These are phyloP conservation scores for Pyrochroa serraticornis DNA, from an alignment of 2,888 invertebrate genomes.

Conservation along the genomic window DNA sequence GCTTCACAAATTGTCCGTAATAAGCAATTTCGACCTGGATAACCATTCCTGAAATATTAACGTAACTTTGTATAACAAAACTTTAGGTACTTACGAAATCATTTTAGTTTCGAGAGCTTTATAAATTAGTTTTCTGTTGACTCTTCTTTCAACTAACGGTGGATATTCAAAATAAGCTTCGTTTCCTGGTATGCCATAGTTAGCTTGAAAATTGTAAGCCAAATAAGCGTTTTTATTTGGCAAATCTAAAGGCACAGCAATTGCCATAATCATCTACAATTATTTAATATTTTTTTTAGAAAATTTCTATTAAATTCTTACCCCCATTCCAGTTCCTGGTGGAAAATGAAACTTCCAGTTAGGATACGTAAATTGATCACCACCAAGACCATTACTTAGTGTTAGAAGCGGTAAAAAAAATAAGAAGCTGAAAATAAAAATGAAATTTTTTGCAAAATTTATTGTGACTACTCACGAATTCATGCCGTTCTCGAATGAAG, in stretches of 20 bases:
- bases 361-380: conserved; percentile 17
- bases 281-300: conserved; percentile 4
- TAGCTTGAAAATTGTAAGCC: conserved; percentile 77
- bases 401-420: neutral
- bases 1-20: conserved; percentile 78
- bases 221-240: conserved; percentile 72
- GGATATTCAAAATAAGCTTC: conserved; percentile 53
- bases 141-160: conserved; percentile 40
- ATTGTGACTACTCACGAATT: conserved; percentile 6
- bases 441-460: neutral
- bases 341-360: conserved; percentile 39
- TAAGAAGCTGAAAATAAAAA: neutral
- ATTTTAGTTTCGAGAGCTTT: conserved; percentile 46
- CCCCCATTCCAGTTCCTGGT: conserved; percentile 36
- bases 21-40: conserved; percentile 68
- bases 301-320: conserved; percentile 20
- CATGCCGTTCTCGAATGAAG: neutral
- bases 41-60: conserved; percentile 36
- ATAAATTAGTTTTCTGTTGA: conserved; percentile 44
- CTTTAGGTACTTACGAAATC: conserved; percentile 40
- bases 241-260: conserved; percentile 73
- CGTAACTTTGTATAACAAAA: neutral
- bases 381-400: conserved; percentile 3
- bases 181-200: conserved; percentile 67
- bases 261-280: conserved; percentile 70